Evolutionary conservation across 2,113 vertebrate species (phyloP), one percentile per base, ranked within the genome.

Genomic region (Oenanthe melanoleuca): DNA sequence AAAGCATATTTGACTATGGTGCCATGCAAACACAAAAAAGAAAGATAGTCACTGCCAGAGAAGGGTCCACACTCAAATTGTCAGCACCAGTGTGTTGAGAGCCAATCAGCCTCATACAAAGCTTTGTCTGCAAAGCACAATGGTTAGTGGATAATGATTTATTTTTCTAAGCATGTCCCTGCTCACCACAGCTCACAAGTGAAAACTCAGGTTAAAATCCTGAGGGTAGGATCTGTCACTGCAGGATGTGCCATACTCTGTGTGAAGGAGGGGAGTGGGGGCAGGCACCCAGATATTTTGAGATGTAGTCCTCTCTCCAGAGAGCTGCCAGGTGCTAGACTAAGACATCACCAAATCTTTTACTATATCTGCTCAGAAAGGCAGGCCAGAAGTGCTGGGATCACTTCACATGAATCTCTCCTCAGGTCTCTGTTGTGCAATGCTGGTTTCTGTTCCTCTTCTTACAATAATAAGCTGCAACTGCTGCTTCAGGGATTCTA

Each of bases 401-500:
- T n/a, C 25, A 2, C 49, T 77, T 86, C n/a, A 11, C 40, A 45
- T 0, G 0, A 84, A 78, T 78, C 52, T 71, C 64, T 96, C 33
- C 40, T 38, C 70, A 20, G 64, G 60, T 86, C 67, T 75, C 44
- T 49, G 56, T 92, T 96, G 72, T 56, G 86, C 90, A 96, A 96
- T 14, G 23, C 65, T n/a, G 33, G 82, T 95, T 96, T 96, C 92
- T 96, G 82, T 88, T 97, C 80, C 75, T 96, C 88, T 86, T 59
- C 81, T 63, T 74, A 53, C 56, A 96, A 37, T 64, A 90, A 88
- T 42, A 86, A 92, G 24, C 87, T 80, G 66, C 85, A 91, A 86
- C 71, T 92, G 89, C 96, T 94, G 89, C 94, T 95, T 96, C 92
- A 96, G 89, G 90, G 93, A 95, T 96, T 94, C 79, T 90, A 67